These are phyloP conservation scores for Campaea margaritaria DNA, from an alignment of 2,888 invertebrate species.

Conservation along the genomic window DNA sequence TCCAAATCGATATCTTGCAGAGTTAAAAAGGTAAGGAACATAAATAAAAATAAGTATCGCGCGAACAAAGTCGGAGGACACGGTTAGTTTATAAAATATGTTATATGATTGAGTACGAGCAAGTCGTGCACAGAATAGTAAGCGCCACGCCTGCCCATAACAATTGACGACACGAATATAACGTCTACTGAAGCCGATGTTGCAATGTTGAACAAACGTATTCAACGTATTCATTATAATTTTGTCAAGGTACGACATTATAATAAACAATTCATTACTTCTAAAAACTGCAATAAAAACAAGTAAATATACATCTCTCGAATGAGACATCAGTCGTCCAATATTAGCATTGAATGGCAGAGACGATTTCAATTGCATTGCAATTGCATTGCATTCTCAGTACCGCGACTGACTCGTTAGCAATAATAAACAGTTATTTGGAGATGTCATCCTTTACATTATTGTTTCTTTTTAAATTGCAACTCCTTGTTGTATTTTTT, in stretches of 20 bases:
- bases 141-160: no score
- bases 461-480: no score
- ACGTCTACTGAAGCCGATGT: no score
- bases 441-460: slow-evolving; percentile 18
- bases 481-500: no score
- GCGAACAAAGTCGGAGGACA: no score
- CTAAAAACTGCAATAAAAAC: slow-evolving; percentile 34
- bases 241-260: slow-evolving; percentile 6
- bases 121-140: no score
- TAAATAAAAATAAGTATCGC: no score
- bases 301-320: slow-evolving; percentile 37
- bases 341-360: slow-evolving; percentile 68
- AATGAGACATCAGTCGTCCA: slow-evolving; percentile 51
- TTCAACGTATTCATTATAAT: neutral
- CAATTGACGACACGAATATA: no score
- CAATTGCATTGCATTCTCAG: slow-evolving; percentile 37
- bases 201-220: neutral
- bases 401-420: slow-evolving; percentile 41
- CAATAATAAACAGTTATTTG: slow-evolving; percentile 36
- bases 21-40: no score
- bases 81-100: no score
- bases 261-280: slow-evolving; percentile 17
- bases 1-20: no score
- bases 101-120: no score
- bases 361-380: slow-evolving; percentile 54